Evolutionary conservation across 2,888 invertebrate genomes (phyloP).

Genomic region (Tetramorium bicarinatum): DNA sequence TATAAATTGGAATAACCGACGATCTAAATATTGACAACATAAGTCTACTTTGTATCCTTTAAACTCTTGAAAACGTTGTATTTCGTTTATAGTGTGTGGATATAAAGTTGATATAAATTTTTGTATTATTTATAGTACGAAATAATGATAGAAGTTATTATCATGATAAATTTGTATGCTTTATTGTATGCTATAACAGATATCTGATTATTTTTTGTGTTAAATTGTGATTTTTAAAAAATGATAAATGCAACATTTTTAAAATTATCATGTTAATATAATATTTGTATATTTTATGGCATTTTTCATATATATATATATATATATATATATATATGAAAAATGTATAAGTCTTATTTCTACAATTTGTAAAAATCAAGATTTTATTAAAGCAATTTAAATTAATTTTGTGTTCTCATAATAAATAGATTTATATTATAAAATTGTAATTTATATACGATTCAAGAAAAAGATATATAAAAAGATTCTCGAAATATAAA

Average conservation of each 20-base stretch:
- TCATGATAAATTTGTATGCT: background rate
- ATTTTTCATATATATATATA: background rate
- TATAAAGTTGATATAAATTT: slow-evolving; percentile 9
- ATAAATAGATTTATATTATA: background rate
- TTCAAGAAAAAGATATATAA: background rate
- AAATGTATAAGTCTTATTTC: background rate
- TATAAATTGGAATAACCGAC: background rate
- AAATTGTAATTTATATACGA: slow-evolving; percentile 18
- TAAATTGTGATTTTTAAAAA: background rate
- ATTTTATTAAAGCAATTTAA: background rate
- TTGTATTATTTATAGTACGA: slow-evolving; percentile 5
- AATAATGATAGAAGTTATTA: background rate
- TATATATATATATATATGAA: background rate
- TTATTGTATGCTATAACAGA: background rate
- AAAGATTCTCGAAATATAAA: too few species aligned
- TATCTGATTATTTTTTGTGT: background rate
- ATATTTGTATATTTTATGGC: background rate
- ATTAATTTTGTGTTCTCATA: slow-evolving; percentile 7
- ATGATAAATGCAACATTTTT: background rate
- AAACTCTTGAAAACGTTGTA: background rate
- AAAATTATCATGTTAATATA: background rate
- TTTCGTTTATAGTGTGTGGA: background rate
- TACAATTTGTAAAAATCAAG: background rate
- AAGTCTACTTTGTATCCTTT: background rate
- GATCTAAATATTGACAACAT: slow-evolving; percentile 15